Evolutionary conservation across 2,888 invertebrate genomes (phyloP), one percentile per base, ranked within the genome.

Genomic region (Drosophila pseudotakahashii): DNA sequence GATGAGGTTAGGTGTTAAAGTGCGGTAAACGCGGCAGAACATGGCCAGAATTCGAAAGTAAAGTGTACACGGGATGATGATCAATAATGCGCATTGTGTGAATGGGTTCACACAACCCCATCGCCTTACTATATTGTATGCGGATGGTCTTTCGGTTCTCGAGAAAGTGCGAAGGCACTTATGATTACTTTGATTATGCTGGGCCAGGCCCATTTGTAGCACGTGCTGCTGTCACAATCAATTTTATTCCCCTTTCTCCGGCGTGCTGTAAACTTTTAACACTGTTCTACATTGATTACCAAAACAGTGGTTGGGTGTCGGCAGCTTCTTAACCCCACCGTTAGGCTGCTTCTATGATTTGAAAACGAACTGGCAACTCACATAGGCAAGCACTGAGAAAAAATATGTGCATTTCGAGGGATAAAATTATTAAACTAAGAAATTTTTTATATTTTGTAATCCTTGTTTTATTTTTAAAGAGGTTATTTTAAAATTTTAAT

Each of bases 141-240:
- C 44, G 42, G 30, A 30, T 19, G 39, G 53, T 30, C 30, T 16
- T 7, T n/a, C 7, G n/a, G 44, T 52, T 26, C 14, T 11, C 11
- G 34, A 6, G 39, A 54, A 66, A 64, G 53, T 64, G 64, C 37
- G 11, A 48, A 58, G 67, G 62, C 63, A 68, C 67, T 69, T 70
- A 69, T 69, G 69, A 69, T 69, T 69, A 53, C 53, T 48, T 70
- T 69, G 67, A 67, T 68, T 67, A 68, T 51, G 30, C 32, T 30
- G 60, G 61, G 41, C 61, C 48, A n/a, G 70, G 83, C 86, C 88
- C 81, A 89, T 89, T 90, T 90, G 82, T 79, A 89, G 86, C 91
- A 91, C 91, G 90, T 91, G 91, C 87, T 89, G 90, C 83, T 89
- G 73, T 74, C 73, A 79, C 73, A 73, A 91, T 91, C 90, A 91